Conservation (phyloP, 2,113 vertebrate genomes). For the Opisthocomus hoazin region DNA sequence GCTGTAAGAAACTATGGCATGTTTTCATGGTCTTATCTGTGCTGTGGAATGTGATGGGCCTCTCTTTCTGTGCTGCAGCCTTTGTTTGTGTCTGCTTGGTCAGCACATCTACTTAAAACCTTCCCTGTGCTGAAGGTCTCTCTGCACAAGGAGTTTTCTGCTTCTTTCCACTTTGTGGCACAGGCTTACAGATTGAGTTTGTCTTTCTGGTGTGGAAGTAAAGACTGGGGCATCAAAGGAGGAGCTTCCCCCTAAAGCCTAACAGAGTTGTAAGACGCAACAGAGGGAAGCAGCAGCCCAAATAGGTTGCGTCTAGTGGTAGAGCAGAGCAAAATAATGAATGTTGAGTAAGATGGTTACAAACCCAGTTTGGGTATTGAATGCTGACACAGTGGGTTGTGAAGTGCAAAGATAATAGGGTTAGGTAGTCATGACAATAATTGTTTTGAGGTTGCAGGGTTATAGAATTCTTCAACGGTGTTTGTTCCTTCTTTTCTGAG, state of each 20-base stretch:
- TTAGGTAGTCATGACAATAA: neutral
- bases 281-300: neutral
- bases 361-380: neutral
- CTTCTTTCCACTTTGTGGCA: accelerated
- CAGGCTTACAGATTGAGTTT: neutral
- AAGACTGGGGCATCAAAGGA: neutral
- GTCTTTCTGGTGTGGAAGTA: neutral
- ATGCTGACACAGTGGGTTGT: neutral
- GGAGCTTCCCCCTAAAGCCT: neutral
- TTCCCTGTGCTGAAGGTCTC: neutral
- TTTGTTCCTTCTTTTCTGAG: neutral
- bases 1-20: neutral
- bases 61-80: neutral
- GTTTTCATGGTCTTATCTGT: neutral
- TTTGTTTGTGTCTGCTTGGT: neutral
- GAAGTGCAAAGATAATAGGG: neutral
- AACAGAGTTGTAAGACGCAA: neutral
- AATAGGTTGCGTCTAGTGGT: neutral
- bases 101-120: neutral
- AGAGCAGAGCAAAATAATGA: neutral
- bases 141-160: neutral
- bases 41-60: neutral
- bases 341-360: neutral
- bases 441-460: neutral
- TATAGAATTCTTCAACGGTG: neutral